Percentiles rank a stretch among this genome's conserved stretches.
Conservation (phyloP, 2,888 invertebrate genomes). For the Drosophila cognata region DNA sequence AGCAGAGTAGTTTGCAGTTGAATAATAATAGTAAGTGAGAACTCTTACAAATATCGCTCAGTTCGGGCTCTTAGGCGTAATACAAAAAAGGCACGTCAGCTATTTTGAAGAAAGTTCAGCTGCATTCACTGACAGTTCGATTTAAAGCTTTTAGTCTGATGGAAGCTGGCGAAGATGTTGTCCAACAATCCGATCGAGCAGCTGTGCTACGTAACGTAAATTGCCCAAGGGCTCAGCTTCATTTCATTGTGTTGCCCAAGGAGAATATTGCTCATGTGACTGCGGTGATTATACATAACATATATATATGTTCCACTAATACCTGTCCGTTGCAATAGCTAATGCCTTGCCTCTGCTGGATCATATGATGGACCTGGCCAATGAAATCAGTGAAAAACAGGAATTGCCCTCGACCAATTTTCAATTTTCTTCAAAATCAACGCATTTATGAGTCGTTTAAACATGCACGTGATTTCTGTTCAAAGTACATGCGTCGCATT, state of each 20-base stretch:
- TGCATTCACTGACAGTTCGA: neutral
- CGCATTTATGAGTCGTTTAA: constrained; percentile 40
- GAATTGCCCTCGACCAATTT: constrained; percentile 12
- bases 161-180: constrained; percentile 19
- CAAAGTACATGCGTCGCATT: constrained; percentile 15
- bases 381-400: constrained; percentile 12
- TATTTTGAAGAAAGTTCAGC: no score
- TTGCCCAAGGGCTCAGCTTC: constrained; percentile 32
- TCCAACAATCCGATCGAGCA: constrained; percentile 37
- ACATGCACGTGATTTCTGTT: constrained; percentile 51
- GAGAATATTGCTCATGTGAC: constrained; percentile 27
- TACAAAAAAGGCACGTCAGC: neutral
- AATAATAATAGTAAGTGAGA: neutral
- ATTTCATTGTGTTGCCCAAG: constrained; percentile 44
- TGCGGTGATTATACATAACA: constrained; percentile 4
- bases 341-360: constrained; percentile 26
- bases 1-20: neutral
- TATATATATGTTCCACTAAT: neutral
- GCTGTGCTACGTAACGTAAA: constrained; percentile 27
- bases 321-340: constrained; percentile 5
- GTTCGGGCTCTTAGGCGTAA: neutral
- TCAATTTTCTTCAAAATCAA: constrained; percentile 40
- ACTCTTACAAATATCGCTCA: neutral
- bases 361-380: constrained; percentile 35
- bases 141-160: neutral